A percentile compares a stretch with the other conserved stretches of the same genome.
phyloP scores from a whole-genome alignment of 2,888 invertebrate genomes.

The Aplocera efformata region DNA sequence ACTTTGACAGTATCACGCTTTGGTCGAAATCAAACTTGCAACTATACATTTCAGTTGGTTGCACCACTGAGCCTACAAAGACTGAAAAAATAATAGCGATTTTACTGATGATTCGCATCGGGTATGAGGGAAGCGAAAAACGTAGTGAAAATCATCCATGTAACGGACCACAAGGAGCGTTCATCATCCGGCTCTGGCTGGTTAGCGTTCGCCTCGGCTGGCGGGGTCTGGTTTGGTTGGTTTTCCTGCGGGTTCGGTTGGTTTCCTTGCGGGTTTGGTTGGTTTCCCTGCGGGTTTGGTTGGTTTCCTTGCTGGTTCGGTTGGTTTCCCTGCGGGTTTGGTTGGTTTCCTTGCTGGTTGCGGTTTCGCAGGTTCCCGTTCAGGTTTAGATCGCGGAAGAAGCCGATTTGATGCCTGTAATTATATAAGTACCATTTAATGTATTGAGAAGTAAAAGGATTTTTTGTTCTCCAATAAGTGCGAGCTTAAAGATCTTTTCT shows the following conservation, averaged over 20 bases:
- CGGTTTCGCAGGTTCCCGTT: conserved; percentile 31
- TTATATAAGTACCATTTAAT: conserved; percentile 15
- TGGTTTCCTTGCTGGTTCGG: conserved; percentile 31
- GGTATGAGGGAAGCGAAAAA: conserved; percentile 97
- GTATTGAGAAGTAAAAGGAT: not conserved
- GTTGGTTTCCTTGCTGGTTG: not conserved
- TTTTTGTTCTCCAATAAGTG: not conserved
- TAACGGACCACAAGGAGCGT: conserved; percentile 83
- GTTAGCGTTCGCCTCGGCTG: conserved; percentile 37
- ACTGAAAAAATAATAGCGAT: conserved; percentile 1
- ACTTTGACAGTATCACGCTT: no score
- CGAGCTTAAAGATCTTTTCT: no score
- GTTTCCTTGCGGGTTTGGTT: conserved; percentile 16
- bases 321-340: conserved; percentile 28
- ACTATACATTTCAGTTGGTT: no score
- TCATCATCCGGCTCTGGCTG: conserved; percentile 43
- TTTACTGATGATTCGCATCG: conserved; percentile 82
- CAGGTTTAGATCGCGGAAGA: conserved; percentile 83
- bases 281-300: no score
- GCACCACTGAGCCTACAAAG: no score
- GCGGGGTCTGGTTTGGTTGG: conserved; percentile 40
- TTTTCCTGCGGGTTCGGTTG: no score
- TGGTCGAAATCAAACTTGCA: no score
- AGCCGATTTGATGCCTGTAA: conserved; percentile 86
- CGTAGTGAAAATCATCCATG: conserved; percentile 94